A percentile compares a stretch with the other conserved stretches of the same genome.
Conservation (phyloP, 1,140 invertebrate species). For the Pogonomyrmex barbatus region DNA sequence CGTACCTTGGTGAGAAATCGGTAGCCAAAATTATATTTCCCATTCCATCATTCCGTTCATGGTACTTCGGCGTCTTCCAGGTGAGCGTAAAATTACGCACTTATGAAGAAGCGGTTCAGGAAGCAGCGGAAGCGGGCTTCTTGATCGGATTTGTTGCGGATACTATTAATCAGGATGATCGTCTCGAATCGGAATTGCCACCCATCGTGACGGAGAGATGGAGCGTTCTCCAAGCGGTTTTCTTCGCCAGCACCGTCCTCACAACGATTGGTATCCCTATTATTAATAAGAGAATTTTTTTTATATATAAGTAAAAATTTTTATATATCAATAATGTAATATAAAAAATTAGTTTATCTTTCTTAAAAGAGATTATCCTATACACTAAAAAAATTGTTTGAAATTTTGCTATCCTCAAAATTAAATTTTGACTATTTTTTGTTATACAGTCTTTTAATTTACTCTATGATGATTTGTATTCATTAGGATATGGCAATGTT, state of each 20-base stretch:
- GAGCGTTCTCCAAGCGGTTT: constrained; percentile 92
- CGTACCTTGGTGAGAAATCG: constrained; percentile 85
- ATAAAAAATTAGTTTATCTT: not conserved
- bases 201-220: constrained; percentile 88
- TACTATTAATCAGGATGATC: constrained; percentile 48
- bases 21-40: not conserved
- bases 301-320: not conserved
- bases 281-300: not conserved
- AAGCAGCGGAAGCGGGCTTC: constrained; percentile 88
- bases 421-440: constrained; percentile 16
- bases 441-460: not conserved
- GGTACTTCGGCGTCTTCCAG: constrained; percentile 50
- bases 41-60: not conserved
- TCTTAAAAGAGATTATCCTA: not conserved
- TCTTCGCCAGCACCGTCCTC: constrained; percentile 94
- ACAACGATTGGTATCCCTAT: constrained; percentile 91
- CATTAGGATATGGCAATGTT: constrained; percentile 97
- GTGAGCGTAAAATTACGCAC: constrained; percentile 72
- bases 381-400: not conserved
- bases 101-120: constrained; percentile 86
- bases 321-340: not conserved
- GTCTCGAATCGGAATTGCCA: constrained; percentile 74
- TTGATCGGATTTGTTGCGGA: constrained; percentile 76
- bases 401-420: not conserved
- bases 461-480: not conserved